These are phyloP conservation scores for Chalcis sispes DNA, from an alignment of 2,888 invertebrate genomes.

Conservation along the genomic window DNA sequence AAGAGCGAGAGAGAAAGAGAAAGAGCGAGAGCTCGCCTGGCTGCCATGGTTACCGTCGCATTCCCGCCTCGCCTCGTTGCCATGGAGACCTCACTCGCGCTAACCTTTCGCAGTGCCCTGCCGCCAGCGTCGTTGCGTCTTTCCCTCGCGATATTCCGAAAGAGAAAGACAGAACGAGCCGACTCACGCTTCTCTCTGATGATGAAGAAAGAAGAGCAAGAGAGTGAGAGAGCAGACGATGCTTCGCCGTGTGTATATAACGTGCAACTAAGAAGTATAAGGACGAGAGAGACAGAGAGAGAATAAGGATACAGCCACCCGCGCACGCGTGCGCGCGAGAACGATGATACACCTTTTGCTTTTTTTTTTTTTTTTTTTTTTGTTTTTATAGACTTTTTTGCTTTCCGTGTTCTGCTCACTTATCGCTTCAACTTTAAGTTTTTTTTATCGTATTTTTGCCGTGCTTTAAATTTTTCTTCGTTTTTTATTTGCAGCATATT, in stretches of 20 bases:
- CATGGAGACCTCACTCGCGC: constrained; percentile 77
- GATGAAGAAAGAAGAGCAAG: constrained; percentile 29
- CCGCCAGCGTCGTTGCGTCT: constrained; percentile 58
- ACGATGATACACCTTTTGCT: constrained; percentile 5
- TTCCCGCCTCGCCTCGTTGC: constrained; percentile 78
- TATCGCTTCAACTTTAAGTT: constrained; percentile 30
- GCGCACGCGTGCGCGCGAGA: constrained; percentile 58
- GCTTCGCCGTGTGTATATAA: background rate
- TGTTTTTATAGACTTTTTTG: constrained; percentile 4
- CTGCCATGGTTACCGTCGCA: constrained; percentile 76
- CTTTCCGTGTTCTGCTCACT: constrained; percentile 32
- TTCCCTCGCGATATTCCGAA: constrained; percentile 55
- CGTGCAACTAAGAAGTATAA: constrained; percentile 12
- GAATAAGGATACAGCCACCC: constrained; percentile 55
- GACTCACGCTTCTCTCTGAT: too few species aligned
- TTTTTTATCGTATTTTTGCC: constrained; percentile 15
- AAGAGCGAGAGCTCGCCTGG: constrained; percentile 69
- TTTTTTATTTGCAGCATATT: background rate
- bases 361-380: constrained; percentile 37
- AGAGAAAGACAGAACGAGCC: constrained; percentile 35
- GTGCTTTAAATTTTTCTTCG: constrained; percentile 5
- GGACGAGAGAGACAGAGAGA: constrained; percentile 47
- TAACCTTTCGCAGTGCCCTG: constrained; percentile 60
- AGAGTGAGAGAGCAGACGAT: constrained; percentile 51
- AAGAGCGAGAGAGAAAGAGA: constrained; percentile 71